Evolutionary conservation across 2,888 invertebrate genomes (phyloP), one percentile per base, ranked within the genome.

Genomic region (Tetragnatha montana): DNA sequence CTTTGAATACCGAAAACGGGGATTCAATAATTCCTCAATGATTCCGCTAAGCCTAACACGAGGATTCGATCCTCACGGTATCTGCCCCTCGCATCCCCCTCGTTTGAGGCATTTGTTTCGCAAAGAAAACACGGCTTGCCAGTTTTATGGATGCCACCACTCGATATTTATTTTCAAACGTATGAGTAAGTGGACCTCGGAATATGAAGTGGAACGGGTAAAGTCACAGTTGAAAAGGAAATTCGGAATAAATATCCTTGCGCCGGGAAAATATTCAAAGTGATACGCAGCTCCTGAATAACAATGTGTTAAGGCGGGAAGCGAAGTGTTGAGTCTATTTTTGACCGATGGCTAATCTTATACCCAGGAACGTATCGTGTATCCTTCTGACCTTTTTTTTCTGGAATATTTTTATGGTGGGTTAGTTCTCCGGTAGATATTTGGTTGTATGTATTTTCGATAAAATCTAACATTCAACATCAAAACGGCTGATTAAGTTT

Each of bases 131-230:
- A 60, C 35, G 74, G 21, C 51, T 73, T 82, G 76, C 82, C 12
- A 60, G 50, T 50, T 82, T 82, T 74, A 71, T 51, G 78, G 79
- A 78, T 78, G 68, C 76, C 68, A 78, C 49, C 79, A 71, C 71
- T 70, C 79, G 70, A 78, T 85, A 78, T 85, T 85, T 85, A 85
- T 85, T n/a, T n/a, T n/a, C n/a, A n/a, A n/a, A 79, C 71, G 85
- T 78, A 70, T 78, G 85, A 85, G 78, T 85, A 85, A 85, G 78
- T 79, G 70, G 35, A 22, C 50, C 7, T 21, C 50, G 22, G 76
- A 78, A 84, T 78, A 70, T 83, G 10, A 60, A 74, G 82, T 74
- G 21, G 74, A 75, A 21, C 14, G 12, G 35, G 75, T n/a, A 81
- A 71, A 85, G 85, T 85, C 78, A 50, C 21, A 51, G 71, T 71